A percentile compares a stretch with the other conserved stretches of the same genome.
Evolutionary conservation across 2,113 vertebrate genomes (phyloP).

Genomic region (Oncorhynchus mykiss): DNA sequence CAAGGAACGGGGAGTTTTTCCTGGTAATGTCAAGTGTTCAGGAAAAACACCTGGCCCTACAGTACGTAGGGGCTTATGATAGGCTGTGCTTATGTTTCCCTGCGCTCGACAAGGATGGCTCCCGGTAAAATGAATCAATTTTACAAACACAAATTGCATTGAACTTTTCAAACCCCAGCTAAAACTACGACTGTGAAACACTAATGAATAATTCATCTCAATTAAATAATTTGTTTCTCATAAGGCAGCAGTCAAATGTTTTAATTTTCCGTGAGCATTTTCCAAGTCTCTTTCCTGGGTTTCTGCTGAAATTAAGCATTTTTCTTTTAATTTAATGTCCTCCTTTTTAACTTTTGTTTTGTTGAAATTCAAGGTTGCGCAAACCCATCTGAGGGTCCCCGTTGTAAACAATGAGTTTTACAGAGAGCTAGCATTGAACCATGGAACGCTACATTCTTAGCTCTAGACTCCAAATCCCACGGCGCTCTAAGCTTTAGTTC

Average conservation of each 20-base stretch:
- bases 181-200: slow-evolving; percentile 50
- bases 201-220: slow-evolving; percentile 75
- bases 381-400: slow-evolving; percentile 31
- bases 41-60: slow-evolving; percentile 20
- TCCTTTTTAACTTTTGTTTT: slow-evolving; percentile 29
- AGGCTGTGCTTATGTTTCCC: slow-evolving; percentile 32
- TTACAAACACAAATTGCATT: slow-evolving; percentile 67
- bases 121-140: slow-evolving; percentile 63
- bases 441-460: not conserved
- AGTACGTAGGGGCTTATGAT: not conserved
- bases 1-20: no score
- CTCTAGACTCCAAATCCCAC: no score
- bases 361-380: slow-evolving; percentile 32
- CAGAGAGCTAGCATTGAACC: not conserved
- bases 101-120: slow-evolving; percentile 8
- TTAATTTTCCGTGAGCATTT: slow-evolving; percentile 39
- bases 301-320: slow-evolving; percentile 32
- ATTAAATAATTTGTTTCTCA: slow-evolving; percentile 70
- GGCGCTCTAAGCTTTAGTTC: no score
- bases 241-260: slow-evolving; percentile 65
- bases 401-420: slow-evolving; percentile 5
- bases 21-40: no score
- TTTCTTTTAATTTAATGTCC: slow-evolving; percentile 44
- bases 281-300: slow-evolving; percentile 43
- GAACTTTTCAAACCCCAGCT: slow-evolving; percentile 73